Evolutionary conservation across 2,888 invertebrate species (phyloP).

Genomic region (Tubulanus polymorphus): DNA sequence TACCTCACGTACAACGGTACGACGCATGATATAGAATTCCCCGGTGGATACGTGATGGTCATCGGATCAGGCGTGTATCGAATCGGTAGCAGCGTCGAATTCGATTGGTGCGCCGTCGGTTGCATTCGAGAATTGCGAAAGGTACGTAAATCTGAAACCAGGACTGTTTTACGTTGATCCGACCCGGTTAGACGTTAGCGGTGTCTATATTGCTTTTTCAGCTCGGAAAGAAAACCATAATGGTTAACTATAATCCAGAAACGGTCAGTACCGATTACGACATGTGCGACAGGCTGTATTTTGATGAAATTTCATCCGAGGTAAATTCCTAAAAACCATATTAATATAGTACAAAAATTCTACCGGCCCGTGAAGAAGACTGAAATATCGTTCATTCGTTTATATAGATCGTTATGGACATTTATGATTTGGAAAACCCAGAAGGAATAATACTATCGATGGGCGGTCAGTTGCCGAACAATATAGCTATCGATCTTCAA

Average conservation of each 20-base stretch:
- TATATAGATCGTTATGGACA: constrained; percentile 85
- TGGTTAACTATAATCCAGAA: constrained; percentile 99
- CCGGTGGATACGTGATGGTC: constrained; percentile 61
- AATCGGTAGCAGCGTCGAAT: constrained; percentile 87
- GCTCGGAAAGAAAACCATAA: constrained; percentile 85
- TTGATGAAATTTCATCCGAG: constrained; percentile 99
- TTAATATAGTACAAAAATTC: not conserved
- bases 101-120: constrained; percentile 99
- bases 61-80: constrained; percentile 63
- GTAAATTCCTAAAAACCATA: constrained; percentile 35
- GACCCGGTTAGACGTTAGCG: not conserved
- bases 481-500: constrained; percentile 98
- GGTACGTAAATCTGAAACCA: constrained; percentile 32
- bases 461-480: constrained; percentile 98
- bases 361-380: not conserved
- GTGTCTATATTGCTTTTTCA: constrained; percentile 19
- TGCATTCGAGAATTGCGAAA: constrained; percentile 86
- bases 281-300: constrained; percentile 97
- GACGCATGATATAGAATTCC: constrained; percentile 44
- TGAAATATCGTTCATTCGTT: not conserved
- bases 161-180: not conserved
- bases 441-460: constrained; percentile 93
- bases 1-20: constrained; percentile 92
- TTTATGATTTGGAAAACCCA: constrained; percentile 89
- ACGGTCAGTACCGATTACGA: constrained; percentile 99